Evolutionary conservation across 1,140 invertebrate species (phyloP).

Genomic region (Papilio xuthus): DNA sequence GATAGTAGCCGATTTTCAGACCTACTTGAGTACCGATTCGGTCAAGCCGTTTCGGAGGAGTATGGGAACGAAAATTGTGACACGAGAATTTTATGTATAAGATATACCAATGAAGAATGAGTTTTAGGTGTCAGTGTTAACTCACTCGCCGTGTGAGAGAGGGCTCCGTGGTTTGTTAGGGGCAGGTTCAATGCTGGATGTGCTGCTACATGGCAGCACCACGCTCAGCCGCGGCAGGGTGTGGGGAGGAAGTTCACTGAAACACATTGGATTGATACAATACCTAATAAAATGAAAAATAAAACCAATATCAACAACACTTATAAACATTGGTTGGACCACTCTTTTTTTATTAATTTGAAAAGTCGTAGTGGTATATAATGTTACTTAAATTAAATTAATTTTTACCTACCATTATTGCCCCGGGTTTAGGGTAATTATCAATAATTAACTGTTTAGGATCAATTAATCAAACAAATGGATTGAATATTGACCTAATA

Average conservation of each 20-base stretch:
- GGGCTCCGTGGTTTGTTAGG: conserved; percentile 45
- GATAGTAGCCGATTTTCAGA: too few relatives aligned
- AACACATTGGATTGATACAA: conserved; percentile 37
- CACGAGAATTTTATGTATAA: too few relatives aligned
- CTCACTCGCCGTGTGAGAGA: conserved; percentile 73
- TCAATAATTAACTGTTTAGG: neutral
- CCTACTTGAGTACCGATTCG: too few relatives aligned
- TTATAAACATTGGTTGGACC: neutral
- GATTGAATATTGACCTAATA: neutral
- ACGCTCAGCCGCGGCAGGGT: conserved; percentile 68
- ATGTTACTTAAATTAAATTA: neutral
- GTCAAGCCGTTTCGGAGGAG: too few relatives aligned
- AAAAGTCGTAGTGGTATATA: neutral
- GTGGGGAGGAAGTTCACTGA: conserved; percentile 68
- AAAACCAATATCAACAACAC: neutral
- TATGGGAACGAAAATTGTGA: too few relatives aligned
- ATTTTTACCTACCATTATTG: neutral
- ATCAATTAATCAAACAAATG: neutral
- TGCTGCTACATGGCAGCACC: conserved; percentile 64
- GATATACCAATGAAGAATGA: neutral
- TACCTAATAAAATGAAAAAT: neutral
- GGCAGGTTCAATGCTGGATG: conserved; percentile 62
- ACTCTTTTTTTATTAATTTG: neutral
- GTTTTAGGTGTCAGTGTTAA: conserved; percentile 7
- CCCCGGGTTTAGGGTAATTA: neutral